Percentiles rank a stretch among this genome's conserved stretches.
phyloP scores from a whole-genome alignment of 2,113 vertebrate species.

The Gasterosteus nipponicus region DNA sequence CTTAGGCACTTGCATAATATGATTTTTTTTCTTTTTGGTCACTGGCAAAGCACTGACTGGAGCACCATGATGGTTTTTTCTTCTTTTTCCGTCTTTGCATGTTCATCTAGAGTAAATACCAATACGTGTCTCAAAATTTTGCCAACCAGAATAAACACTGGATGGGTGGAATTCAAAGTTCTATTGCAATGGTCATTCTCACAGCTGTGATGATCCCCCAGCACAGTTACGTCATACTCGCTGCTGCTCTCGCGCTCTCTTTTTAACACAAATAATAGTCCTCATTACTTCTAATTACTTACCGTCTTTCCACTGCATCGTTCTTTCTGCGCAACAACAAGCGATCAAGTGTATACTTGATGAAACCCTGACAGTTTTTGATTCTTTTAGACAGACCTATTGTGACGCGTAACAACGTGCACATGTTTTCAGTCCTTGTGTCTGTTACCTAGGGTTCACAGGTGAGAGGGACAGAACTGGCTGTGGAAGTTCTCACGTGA shows the following conservation, averaged over 20 bases:
- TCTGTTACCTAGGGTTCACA: too few species aligned
- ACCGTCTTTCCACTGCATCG: not conserved
- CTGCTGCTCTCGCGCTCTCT: not conserved
- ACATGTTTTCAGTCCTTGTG: not conserved
- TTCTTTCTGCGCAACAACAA: not conserved
- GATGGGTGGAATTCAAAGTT: not conserved
- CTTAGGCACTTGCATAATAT: constrained; percentile 6
- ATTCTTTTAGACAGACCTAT: not conserved
- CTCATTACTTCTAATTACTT: not conserved
- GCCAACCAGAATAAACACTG: not conserved
- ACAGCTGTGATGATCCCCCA: not conserved
- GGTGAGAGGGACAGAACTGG: too few species aligned
- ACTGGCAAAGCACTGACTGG: not conserved
- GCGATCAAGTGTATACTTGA: not conserved
- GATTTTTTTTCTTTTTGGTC: not conserved
- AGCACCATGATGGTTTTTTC: not conserved
- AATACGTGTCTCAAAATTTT: not conserved
- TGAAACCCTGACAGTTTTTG: not conserved
- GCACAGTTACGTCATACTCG: not conserved
- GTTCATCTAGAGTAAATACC: not conserved
- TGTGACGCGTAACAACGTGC: not conserved
- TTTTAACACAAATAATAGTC: not conserved
- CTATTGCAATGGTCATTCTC: not conserved
- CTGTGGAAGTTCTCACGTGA: not conserved
- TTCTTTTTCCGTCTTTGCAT: not conserved